Evolutionary conservation across 2,797 vertebrate genomes (phyloP).

Genomic region (Oreochromis grahami): DNA sequence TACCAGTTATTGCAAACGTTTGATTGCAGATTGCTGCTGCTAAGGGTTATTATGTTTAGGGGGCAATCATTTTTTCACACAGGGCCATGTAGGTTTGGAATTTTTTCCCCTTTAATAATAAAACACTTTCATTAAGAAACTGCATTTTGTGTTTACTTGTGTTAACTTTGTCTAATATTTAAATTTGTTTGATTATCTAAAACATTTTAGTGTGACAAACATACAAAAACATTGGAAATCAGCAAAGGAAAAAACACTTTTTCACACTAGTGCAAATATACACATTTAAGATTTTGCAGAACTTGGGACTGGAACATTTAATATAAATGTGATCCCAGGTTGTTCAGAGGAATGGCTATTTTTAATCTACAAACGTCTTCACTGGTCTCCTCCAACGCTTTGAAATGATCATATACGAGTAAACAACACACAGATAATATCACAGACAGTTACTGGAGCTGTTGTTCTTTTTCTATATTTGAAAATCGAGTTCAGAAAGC

Average conservation of each 20-base stretch:
- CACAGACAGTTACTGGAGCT: constrained; percentile 52
- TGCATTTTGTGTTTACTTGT: not conserved
- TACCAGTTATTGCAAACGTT: not conserved
- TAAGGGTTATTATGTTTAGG: not conserved
- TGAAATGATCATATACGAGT: constrained; percentile 41
- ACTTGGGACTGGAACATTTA: constrained; percentile 69
- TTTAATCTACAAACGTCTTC: constrained; percentile 45
- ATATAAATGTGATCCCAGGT: constrained; percentile 75
- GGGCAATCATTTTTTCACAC: not conserved
- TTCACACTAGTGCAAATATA: constrained; percentile 4
- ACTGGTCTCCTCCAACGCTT: constrained; percentile 30
- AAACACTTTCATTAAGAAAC: not conserved
- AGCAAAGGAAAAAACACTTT: not conserved
- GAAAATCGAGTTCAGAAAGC: constrained; percentile 35
- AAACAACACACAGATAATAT: constrained; percentile 54
- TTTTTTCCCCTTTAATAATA: not conserved
- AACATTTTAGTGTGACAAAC: not conserved
- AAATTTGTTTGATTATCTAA: not conserved
- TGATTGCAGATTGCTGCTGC: not conserved
- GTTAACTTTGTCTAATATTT: not conserved
- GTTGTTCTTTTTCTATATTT: constrained; percentile 45
- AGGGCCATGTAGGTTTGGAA: not conserved
- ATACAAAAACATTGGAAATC: not conserved
- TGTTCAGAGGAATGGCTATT: constrained; percentile 57
- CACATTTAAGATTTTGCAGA: constrained; percentile 57